Percentiles rank a stretch among this genome's conserved stretches.
Conservation (phyloP, 2,797 vertebrate genomes). For the Spinibarbus caldwelli region DNA sequence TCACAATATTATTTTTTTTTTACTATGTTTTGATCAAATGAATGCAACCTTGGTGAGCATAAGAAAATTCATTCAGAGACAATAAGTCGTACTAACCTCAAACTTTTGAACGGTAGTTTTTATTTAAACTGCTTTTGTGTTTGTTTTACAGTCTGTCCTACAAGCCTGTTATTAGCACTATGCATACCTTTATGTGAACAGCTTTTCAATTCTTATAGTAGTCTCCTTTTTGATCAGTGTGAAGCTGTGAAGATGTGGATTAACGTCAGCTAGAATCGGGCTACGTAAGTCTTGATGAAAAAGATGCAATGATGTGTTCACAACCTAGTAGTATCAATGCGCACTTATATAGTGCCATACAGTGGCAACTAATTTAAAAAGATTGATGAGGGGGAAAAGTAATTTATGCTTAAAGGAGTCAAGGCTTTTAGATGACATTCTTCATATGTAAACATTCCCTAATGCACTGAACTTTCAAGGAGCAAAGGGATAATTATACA, state of each 20-base stretch:
- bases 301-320: background rate
- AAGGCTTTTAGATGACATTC: background rate
- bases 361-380: background rate
- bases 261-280: background rate
- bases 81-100: background rate
- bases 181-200: background rate
- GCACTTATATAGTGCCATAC: background rate
- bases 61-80: too few relatives aligned
- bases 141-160: constrained; percentile 13
- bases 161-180: background rate
- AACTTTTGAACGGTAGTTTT: background rate
- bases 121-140: background rate
- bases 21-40: background rate
- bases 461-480: background rate
- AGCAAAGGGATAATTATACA: background rate
- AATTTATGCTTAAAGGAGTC: constrained; percentile 2
- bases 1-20: background rate
- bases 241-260: constrained; percentile 12
- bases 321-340: background rate
- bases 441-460: background rate
- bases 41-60: background rate
- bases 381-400: background rate
- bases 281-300: background rate
- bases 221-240: background rate
- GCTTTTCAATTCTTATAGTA: background rate